Base-by-base conservation (phyloP, 2,888 invertebrate genomes). In the Harpalus rufipes region DNA sequence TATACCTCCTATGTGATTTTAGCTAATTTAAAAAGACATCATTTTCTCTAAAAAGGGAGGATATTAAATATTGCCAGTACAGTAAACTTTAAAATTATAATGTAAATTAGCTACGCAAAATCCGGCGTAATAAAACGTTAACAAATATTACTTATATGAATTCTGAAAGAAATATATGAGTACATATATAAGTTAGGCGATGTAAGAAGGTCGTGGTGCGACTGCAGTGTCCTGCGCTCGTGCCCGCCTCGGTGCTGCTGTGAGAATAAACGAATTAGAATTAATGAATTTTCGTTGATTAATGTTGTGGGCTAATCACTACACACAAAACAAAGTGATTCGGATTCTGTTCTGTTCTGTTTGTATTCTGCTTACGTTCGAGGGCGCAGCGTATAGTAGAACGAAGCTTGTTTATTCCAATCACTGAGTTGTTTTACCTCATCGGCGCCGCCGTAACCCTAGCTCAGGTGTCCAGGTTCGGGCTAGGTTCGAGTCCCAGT, bases 301-400 rank as follows among this genome's bases (percentile, higher is more conserved):
- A 63, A 63, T 84, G 76, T 78, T 84, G 84, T 84, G 76, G 81
- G 68, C 81, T 81, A 81, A 81, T 81, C 81, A 81, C 81, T 81
- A 81, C 81, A 81, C 81, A 81, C 68, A 81, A 56, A 81, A 81
- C 58, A 81, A 65, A 72, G 81, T 81, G 81, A 81, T 81, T 81
- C 68, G 56, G 81, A 81, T 68, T 72, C 58, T 14, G 56, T 81
- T 72, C 58, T 14, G 56, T 81, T 81, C 32, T 32, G 32, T 32
- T 81, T 81, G 51, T 72, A 81, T 68, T 81, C 58, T 32, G 51
- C 61, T 63, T 51, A 21, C 39, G 39, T 80, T 39, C 39, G 61
- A 80, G 41, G 16, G 32, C 44, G 63, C n/a, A 58, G 78, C 61
- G 32, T 32, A 59, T 61, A n/a, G 81, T 61, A 81, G 72, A 68